Evolutionary conservation across 2,888 invertebrate species (phyloP), one percentile per base, ranked within the genome.

Genomic region (Helobdella robusta): DNA sequence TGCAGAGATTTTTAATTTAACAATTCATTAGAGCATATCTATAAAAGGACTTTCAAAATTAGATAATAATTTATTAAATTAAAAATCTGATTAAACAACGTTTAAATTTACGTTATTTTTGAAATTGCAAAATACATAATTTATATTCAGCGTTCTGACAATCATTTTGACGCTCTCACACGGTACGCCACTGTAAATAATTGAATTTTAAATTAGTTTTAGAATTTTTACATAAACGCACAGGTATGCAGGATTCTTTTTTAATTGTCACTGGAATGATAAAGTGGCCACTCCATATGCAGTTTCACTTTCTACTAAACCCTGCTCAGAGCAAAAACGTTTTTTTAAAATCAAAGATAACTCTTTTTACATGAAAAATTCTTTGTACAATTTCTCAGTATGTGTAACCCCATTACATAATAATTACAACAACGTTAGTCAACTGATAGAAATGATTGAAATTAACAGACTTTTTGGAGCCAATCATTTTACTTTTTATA

Each of bases 381-480:
- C 32, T 23, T 20, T 35, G 8, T 35, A 62, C 36, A 59, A 63
- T 30, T 70, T 70, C 66, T 67, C 67, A n/a, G 68, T 71, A 3
- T 71, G 71, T 50, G 66, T 71, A 15, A 48, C 70, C 18, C 71
- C 71, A 4, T 58, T 71, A 15, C 65, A 68, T 64, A 64, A 56
- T 36, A 20, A 64, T 25, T 70, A 66, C 64, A 60, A 69, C 62
- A 56, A 68, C 54, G 35, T 40, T 20, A 11, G 52, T 8, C 64
- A 65, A 35, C 52, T 71, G 50, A 54, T 68, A 20, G 71, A 71
- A 59, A 66, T 67, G 59, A 34, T 71, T 8, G 71, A 71, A 66
- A 46, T 68, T 23, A 69, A 68, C 52, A 64, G 67, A 11, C 35
- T 70, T 35, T 68, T 72, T 36, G 72, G 72, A 15, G 72, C 72